phyloP scores from a whole-genome alignment of 2,888 invertebrate species.

The Amblyjoppa proteus region DNA sequence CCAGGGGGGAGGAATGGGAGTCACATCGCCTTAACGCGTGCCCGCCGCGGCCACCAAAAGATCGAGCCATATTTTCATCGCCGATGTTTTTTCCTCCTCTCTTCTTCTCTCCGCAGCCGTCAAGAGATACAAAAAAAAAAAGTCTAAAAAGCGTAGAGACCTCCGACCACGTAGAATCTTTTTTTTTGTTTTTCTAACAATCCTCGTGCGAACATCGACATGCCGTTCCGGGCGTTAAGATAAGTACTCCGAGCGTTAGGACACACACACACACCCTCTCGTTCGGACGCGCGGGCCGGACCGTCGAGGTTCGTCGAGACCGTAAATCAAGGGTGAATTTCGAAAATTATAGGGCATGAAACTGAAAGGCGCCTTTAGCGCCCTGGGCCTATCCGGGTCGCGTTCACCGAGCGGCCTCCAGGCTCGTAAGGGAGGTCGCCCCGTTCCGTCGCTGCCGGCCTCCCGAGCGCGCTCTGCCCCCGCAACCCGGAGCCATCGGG shows the following conservation, averaged over 20 bases:
- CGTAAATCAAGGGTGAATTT: conserved; percentile 81
- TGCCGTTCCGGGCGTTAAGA: neutral
- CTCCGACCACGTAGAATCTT: no score
- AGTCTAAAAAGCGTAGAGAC: no score
- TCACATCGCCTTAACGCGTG: no score
- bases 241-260: conserved; percentile 1
- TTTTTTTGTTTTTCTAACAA: conserved; percentile 4
- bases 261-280: conserved; percentile 14
- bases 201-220: conserved; percentile 1
- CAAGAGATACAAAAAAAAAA: no score
- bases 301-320: conserved; percentile 23
- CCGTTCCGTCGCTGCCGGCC: conserved; percentile 59
- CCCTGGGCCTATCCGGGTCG: conserved; percentile 66
- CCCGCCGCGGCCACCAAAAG: no score
- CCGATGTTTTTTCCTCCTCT: no score
- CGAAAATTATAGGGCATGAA: conserved; percentile 81
- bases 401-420: conserved; percentile 11
- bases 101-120: no score
- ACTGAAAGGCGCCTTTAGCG: conserved; percentile 75
- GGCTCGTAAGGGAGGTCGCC: conserved; percentile 14
- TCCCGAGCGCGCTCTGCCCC: conserved; percentile 16
- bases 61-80: no score
- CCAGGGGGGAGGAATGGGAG: no score
- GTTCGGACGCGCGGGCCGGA: conserved; percentile 23
- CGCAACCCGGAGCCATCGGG: conserved; percentile 61